These are phyloP conservation scores for Phenganax marumi DNA, from an alignment of 92 coral and sea anemone species.

Conservation along the genomic window DNA sequence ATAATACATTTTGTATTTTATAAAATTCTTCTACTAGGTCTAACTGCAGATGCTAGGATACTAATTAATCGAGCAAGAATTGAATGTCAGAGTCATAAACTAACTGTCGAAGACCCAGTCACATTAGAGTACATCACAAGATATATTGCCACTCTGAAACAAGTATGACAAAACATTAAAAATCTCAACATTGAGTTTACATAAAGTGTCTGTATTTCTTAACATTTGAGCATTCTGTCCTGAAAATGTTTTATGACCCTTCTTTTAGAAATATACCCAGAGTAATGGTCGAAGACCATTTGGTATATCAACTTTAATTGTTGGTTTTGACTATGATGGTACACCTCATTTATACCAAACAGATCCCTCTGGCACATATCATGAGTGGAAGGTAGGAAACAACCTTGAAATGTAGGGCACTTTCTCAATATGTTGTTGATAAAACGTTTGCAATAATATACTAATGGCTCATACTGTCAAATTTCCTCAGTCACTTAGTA, in stretches of 20 bases:
- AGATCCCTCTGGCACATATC: constrained; percentile 98
- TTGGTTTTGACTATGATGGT: constrained; percentile 96
- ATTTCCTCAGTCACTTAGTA: not conserved
- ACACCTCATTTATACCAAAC: constrained; percentile 94
- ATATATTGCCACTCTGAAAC: constrained; percentile 89
- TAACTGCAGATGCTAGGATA: constrained; percentile 98
- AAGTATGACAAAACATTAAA: constrained; percentile 57
- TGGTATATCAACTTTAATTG: constrained; percentile 94
- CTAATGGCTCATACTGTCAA: not conserved
- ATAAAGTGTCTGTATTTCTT: not conserved
- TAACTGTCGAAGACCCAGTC: constrained; percentile 96
- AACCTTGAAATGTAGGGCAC: not conserved
- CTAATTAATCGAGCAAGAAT: constrained; percentile 90
- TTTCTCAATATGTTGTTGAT: too few species aligned
- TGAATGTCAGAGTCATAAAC: constrained; percentile 96
- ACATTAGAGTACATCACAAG: constrained; percentile 93
- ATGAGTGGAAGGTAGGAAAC: constrained; percentile 86
- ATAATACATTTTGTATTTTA: not conserved
- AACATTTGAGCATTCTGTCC: not conserved
- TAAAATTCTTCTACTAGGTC: constrained; percentile 46
- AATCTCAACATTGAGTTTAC: too few species aligned
- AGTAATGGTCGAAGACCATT: constrained; percentile 98
- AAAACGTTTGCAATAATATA: not conserved
- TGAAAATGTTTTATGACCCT: not conserved
- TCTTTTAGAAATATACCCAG: constrained; percentile 82